Conservation (phyloP, 2,797 vertebrate genomes). For the Sebastes hopkinsi region DNA sequence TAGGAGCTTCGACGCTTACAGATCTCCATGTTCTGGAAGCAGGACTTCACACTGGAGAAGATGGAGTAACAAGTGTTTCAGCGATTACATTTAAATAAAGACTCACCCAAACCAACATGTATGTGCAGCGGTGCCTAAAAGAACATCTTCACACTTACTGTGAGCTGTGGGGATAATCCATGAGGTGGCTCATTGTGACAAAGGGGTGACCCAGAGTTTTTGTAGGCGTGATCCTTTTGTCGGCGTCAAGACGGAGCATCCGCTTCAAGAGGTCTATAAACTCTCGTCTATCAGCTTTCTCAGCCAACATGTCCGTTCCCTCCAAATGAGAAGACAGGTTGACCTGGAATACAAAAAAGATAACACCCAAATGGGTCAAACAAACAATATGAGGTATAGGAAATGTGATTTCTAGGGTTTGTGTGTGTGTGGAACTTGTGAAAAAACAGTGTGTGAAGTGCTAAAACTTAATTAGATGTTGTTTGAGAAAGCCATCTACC, state of each 20-base stretch:
- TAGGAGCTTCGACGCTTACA: conserved; percentile 95
- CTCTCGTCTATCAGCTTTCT: conserved; percentile 97
- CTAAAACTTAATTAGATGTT: not conserved
- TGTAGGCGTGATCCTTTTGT: conserved; percentile 97
- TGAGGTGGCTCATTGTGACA: conserved; percentile 96
- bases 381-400: not conserved
- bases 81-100: not conserved
- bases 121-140: too few species aligned
- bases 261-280: conserved; percentile 98
- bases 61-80: not conserved
- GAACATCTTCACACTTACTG: conserved; percentile 83
- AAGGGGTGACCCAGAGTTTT: conserved; percentile 97
- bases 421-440: not conserved
- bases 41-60: conserved; percentile 92
- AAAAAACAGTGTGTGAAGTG: not conserved
- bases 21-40: conserved; percentile 99
- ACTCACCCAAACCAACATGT: not conserved
- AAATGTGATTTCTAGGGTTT: not conserved
- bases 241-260: conserved; percentile 98
- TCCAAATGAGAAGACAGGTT: conserved; percentile 98
- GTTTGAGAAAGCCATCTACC: conserved; percentile 69
- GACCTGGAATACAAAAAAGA: conserved; percentile 82
- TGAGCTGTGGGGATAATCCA: conserved; percentile 98
- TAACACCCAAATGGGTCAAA: not conserved
- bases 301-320: conserved; percentile 97